Evolutionary conservation across 2,797 vertebrate species (phyloP), one percentile per base, ranked within the genome.

Genomic region (Lacerta viridis): DNA sequence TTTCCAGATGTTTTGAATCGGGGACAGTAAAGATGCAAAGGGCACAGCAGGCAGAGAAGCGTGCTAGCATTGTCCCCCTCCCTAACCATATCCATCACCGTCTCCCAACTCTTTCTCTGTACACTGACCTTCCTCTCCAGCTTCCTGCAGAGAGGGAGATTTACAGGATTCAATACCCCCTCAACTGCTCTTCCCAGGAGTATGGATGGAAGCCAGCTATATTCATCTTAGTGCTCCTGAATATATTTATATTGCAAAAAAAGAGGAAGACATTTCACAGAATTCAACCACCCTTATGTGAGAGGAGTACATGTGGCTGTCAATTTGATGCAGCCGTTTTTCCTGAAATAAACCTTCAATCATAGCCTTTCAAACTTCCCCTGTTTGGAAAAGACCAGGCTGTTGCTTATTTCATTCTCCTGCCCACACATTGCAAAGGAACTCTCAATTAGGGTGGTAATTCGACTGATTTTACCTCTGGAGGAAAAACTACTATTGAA

Each of bases 261-360:
- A 71, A 50, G 43, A 72, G 2, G 69, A 84, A 64, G 43, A 18
- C 4, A 13, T 64, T 75, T 43, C 11, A 59, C 69, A 78, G 46
- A 78, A 83, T 36, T 18, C 61, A 15, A 46, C 43, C n/a, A 55
- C 59, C 39, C 3, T 4, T 6, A 1, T 77, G 7, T 25, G 39
- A 80, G 27, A 43, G 25, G 76, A 90, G 39, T 36, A 66, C 69
- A 75, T 72, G 41, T 64, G 13, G 80, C 13, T 69, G 84, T 68
- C 84, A 82, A 78, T 78, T 88, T 88, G 88, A 85, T 64, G 33
- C 20, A 64, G 68, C 46, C 27, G 2, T 61, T 80, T 59, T 74
- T 86, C 75, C 68, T 79, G 87, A 88, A 86, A 78, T 83, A 87
- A 88, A 89, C 80, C 69, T 86, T 50, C n/a, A 80, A 72, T 74